phyloP scores from a whole-genome alignment of 2,797 vertebrate species.

The Bucorvus abyssinicus region DNA sequence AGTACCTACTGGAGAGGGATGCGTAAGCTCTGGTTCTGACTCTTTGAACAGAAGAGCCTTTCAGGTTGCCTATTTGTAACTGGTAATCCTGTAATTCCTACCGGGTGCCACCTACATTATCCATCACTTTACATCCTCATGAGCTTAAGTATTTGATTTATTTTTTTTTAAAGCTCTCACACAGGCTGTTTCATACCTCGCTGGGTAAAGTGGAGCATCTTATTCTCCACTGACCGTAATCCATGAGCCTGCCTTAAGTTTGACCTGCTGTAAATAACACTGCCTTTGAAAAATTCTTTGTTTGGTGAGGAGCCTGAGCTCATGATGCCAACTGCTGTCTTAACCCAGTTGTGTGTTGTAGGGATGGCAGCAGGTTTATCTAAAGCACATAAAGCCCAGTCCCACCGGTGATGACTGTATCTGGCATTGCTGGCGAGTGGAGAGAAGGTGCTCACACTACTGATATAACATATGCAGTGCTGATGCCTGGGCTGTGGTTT shows the following conservation, averaged over 20 bases:
- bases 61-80: background rate
- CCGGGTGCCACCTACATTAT: background rate
- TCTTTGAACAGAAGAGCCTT: background rate
- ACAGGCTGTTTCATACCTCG: background rate
- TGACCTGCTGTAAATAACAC: background rate
- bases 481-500: background rate
- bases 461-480: background rate
- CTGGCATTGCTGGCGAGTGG: background rate
- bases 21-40: background rate
- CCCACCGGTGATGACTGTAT: background rate
- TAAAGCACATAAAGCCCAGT: background rate
- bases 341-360: background rate
- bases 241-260: background rate
- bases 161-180: background rate
- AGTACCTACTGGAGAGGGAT: background rate
- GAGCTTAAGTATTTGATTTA: background rate
- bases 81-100: background rate
- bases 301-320: background rate
- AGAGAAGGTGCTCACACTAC: background rate
- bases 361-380: background rate
- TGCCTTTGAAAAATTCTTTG: background rate
- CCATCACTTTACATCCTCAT: background rate
- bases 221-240: background rate
- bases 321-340: background rate
- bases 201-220: background rate